Conservation (phyloP, 2,113 vertebrate genomes). For the Pleuronectes platessa region DNA sequence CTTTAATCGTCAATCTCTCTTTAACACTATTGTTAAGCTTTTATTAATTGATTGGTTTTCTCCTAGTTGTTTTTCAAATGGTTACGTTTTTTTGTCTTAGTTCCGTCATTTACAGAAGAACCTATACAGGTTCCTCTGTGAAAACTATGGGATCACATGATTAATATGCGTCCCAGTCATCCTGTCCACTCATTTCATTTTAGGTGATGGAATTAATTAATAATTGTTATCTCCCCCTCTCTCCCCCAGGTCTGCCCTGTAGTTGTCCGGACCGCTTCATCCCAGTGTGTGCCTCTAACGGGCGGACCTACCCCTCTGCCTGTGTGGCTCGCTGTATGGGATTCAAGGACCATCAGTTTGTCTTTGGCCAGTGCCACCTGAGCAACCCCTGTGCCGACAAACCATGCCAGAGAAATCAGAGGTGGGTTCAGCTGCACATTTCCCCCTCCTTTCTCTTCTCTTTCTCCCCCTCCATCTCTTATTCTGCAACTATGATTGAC, state of each 20-base stretch:
- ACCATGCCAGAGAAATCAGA: slow-evolving; percentile 90
- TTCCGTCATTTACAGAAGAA: too few relatives aligned
- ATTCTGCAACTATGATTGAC: not conserved
- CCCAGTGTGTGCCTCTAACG: slow-evolving; percentile 93
- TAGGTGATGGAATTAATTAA: not conserved
- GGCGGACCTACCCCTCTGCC: slow-evolving; percentile 94
- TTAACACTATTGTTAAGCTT: too few relatives aligned
- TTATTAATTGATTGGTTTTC: too few relatives aligned
- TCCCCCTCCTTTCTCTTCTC: not conserved
- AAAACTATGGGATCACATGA: too few relatives aligned
- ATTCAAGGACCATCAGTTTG: slow-evolving; percentile 92
- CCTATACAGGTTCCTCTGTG: too few relatives aligned
- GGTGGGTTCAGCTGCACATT: slow-evolving; percentile 77
- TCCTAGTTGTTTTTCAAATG: too few relatives aligned
- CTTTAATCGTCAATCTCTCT: too few relatives aligned
- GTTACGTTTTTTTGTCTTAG: too few relatives aligned
- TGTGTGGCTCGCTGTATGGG: slow-evolving; percentile 95
- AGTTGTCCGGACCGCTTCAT: slow-evolving; percentile 94
- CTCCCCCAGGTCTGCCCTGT: slow-evolving; percentile 89
- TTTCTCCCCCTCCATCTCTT: not conserved
- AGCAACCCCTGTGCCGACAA: slow-evolving; percentile 89
- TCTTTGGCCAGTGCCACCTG: slow-evolving; percentile 90
- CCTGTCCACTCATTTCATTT: too few relatives aligned
- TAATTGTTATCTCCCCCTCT: not conserved
- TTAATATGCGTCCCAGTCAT: too few relatives aligned